A percentile compares a stretch with the other conserved stretches of the same genome.
Evolutionary conservation across 2,797 vertebrate genomes (phyloP).

Genomic region (Lerista edwardsae): DNA sequence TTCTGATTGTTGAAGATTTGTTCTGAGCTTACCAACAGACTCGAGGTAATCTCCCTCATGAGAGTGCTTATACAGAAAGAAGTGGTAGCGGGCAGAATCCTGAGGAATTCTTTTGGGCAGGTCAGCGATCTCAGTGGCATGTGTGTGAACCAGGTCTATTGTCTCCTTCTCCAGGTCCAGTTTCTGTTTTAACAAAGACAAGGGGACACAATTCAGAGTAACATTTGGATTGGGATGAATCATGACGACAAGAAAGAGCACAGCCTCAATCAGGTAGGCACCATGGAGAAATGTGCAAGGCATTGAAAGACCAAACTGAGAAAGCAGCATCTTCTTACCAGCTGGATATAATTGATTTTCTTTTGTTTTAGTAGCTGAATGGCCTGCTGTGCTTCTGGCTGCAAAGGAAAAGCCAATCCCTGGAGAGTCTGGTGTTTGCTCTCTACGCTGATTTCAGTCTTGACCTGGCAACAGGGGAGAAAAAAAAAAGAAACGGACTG

Average conservation of each 20-base stretch:
- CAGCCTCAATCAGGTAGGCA: background rate
- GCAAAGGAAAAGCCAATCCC: constrained; percentile 93
- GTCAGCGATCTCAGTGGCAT: constrained; percentile 88
- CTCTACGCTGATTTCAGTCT: constrained; percentile 95
- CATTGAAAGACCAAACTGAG: background rate
- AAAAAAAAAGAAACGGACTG: background rate
- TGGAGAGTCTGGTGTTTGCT: constrained; percentile 93
- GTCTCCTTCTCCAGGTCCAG: constrained; percentile 94
- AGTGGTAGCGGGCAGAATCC: constrained; percentile 94
- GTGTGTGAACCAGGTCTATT: constrained; percentile 93
- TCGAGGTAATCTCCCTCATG: constrained; percentile 93
- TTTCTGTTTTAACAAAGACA: constrained; percentile 69
- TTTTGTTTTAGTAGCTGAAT: constrained; percentile 91
- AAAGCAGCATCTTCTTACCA: constrained; percentile 79
- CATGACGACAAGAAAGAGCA: no score
- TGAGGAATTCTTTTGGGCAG: constrained; percentile 91
- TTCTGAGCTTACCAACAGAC: constrained; percentile 87
- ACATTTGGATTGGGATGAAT: background rate
- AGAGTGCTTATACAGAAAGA: constrained; percentile 95
- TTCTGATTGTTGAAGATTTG: background rate
- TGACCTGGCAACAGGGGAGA: constrained; percentile 79
- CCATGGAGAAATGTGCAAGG: background rate
- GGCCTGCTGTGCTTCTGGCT: constrained; percentile 89
- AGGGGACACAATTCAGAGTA: background rate
- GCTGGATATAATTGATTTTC: constrained; percentile 95